Evolutionary conservation across 2,888 invertebrate species (phyloP).

Genomic region (Cantharis lateralis): DNA sequence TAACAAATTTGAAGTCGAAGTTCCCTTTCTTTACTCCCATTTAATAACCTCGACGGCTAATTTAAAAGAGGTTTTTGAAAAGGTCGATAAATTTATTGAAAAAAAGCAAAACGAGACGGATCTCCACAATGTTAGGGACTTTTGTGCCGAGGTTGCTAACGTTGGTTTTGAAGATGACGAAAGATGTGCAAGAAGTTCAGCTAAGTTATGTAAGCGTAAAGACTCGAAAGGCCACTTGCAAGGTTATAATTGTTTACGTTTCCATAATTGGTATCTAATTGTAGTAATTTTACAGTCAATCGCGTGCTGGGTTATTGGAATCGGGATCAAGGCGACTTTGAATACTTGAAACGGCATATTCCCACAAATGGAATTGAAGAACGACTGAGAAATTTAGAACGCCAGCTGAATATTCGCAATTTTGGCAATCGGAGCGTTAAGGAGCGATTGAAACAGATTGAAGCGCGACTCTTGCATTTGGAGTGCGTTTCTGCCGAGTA

Average conservation of each 20-base stretch:
- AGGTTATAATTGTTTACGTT: constrained; percentile 59
- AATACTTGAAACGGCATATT: constrained; percentile 57
- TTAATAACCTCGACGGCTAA: constrained; percentile 73
- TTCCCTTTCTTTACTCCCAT: constrained; percentile 52
- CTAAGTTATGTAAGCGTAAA: constrained; percentile 70
- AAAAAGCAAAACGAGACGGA: constrained; percentile 78
- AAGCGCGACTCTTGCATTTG: constrained; percentile 72
- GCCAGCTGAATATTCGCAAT: constrained; percentile 60
- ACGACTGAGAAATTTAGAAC: constrained; percentile 68
- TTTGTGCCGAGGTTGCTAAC: constrained; percentile 27
- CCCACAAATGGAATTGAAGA: constrained; percentile 66
- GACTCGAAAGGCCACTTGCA: constrained; percentile 81
- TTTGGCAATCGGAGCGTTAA: constrained; percentile 69
- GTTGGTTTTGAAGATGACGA: constrained; percentile 55
- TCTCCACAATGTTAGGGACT: constrained; percentile 71
- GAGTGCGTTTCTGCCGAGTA: constrained; percentile 84
- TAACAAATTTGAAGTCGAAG: constrained; percentile 44
- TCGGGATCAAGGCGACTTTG: constrained; percentile 54
- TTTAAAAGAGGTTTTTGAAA: constrained; percentile 66
- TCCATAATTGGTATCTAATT: background rate
- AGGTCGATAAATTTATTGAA: constrained; percentile 76
- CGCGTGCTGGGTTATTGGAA: constrained; percentile 73
- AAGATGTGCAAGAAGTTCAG: constrained; percentile 78
- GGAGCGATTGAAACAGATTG: constrained; percentile 71
- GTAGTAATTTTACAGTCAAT: constrained; percentile 62